Conservation (phyloP, 2,797 vertebrate genomes). For the Caiman crocodilus region DNA sequence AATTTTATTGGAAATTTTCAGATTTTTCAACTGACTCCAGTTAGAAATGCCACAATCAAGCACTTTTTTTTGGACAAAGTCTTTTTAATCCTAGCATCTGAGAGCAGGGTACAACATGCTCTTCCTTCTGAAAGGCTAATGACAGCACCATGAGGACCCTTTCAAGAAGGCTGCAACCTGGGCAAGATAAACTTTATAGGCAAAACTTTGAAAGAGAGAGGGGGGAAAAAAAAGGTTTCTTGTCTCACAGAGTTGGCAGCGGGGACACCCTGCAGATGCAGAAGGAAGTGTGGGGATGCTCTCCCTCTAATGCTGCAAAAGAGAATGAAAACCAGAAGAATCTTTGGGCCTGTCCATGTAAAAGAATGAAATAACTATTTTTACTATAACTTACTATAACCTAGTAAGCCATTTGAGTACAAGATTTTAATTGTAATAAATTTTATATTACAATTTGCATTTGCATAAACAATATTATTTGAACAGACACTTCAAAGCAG, state of each 20-base stretch:
- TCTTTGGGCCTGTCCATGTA: not conserved
- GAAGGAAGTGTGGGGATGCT: too few species aligned
- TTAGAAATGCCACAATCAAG: not conserved
- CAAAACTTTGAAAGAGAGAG: not conserved
- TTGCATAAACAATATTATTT: constrained; percentile 16
- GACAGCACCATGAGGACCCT: too few species aligned
- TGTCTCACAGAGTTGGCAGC: not conserved
- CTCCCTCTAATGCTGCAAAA: not conserved
- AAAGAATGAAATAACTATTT: not conserved
- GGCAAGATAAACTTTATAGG: not conserved
- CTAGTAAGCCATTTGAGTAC: not conserved
- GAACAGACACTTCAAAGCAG: constrained; percentile 17
- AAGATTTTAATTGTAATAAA: constrained; percentile 30
- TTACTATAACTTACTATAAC: not conserved
- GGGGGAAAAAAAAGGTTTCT: not conserved
- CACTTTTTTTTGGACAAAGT: not conserved
- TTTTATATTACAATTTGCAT: not conserved
- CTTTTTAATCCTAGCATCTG: not conserved
- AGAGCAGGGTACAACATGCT: not conserved
- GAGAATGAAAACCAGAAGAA: not conserved
- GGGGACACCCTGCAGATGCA: not conserved
- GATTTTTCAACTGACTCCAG: not conserved
- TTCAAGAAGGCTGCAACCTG: not conserved
- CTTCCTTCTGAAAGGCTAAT: too few species aligned
- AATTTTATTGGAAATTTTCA: not conserved